These are phyloP conservation scores for Cheilosia impressa DNA, from an alignment of 2,888 invertebrate genomes.

Conservation along the genomic window DNA sequence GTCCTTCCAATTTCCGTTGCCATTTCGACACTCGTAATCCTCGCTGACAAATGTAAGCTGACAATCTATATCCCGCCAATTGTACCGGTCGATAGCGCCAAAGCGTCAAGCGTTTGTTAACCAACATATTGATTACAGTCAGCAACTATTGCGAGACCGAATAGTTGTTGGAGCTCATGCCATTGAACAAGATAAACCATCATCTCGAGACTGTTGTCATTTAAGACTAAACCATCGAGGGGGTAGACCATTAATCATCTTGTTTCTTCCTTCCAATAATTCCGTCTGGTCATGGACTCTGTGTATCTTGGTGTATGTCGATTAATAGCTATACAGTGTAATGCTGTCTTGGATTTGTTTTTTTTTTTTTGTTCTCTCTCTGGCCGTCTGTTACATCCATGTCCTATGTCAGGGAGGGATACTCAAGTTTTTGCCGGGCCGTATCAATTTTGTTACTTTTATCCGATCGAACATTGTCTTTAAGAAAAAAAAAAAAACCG, in stretches of 20 bases:
- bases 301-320: conserved; percentile 56
- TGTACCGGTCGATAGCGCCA: conserved; percentile 40
- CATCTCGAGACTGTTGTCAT: conserved; percentile 61
- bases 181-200: conserved; percentile 54
- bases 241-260: conserved; percentile 68
- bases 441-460: conserved; percentile 42
- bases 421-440: conserved; percentile 12
- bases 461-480: conserved; percentile 58
- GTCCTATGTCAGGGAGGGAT: conserved; percentile 15
- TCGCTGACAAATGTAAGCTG: conserved; percentile 66
- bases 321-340: conserved; percentile 61
- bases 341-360: neutral
- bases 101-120: conserved; percentile 29
- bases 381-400: conserved; percentile 6
- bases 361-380: neutral
- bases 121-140: conserved; percentile 66
- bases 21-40: conserved; percentile 41
- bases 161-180: conserved; percentile 15
- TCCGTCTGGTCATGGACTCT: conserved; percentile 63
- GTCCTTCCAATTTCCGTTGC: neutral
- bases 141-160: conserved; percentile 50
- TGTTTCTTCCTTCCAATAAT: conserved; percentile 54
- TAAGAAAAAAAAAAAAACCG: conserved; percentile 10
- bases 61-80: conserved; percentile 60
- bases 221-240: conserved; percentile 55